Base-by-base conservation (phyloP, 1,140 invertebrate genomes). In the Danaus plexippus region DNA sequence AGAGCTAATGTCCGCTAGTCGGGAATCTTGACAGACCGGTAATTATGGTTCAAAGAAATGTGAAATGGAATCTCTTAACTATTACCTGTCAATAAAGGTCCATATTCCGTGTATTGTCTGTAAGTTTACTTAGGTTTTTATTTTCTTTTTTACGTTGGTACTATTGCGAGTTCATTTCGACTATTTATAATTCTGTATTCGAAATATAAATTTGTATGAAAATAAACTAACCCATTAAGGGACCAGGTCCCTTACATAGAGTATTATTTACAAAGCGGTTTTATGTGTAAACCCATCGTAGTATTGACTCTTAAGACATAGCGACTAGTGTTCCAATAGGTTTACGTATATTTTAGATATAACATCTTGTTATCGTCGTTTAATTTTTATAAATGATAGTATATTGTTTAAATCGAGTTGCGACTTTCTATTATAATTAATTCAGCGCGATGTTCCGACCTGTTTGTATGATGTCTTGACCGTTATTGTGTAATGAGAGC, bases 381-480 rank as follows among this genome's bases (percentile, higher is more conserved):
- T 15, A 15, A 15, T 15, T 15, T 15, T 15, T 15, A 15, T 15
- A 15, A 15, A 15, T 15, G 15, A 15, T 15, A 15, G 15, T 15
- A 3, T 15, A 15, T 15, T 15, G 15, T 15, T 15, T 15, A 15
- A 15, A 15, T 15, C 15, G 15, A 54, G 45, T 50, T 59, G 43
- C 46, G 42, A 57, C 66, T 69, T 69, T 69, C 66, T 61, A 69
- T 52, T 43, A 15, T 62, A 67, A 69, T 66, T 60, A 69, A 69
- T 69, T 69, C 63, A 43, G 43, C 42, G 46, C 66, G 32, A 47
- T 56, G 47, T 54, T 57, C 41, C 2, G 50, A 43, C 63, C 59
- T 51, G 49, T 44, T 63, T n/a, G 66, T 66, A 69, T 67, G 45
- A 64, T 53, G 59, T 47, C 59, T 69, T 58, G 56, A 62, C 57